Conservation (phyloP, 2,888 invertebrate genomes). For the Tipula vernalis region DNA sequence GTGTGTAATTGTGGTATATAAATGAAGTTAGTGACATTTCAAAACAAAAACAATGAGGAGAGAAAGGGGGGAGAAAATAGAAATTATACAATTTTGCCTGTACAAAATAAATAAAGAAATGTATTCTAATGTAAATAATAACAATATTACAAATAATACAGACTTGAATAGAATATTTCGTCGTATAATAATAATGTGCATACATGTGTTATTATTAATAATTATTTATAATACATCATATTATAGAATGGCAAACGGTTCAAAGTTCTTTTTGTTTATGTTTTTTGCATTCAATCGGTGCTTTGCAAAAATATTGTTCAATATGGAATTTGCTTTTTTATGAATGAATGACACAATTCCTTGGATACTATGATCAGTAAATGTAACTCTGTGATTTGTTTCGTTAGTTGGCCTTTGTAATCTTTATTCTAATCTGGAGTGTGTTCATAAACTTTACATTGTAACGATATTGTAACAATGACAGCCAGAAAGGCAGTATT, state of each 20-base stretch:
- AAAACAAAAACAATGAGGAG: not conserved
- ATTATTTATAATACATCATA: not conserved
- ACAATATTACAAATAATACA: not conserved
- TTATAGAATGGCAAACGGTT: not conserved
- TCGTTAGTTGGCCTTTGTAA: not conserved
- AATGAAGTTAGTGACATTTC: not conserved
- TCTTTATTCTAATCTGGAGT: no score
- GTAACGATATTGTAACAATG: no score
- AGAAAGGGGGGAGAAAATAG: not conserved
- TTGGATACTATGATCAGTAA: not conserved
- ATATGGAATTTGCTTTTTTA: not conserved
- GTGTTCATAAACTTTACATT: no score
- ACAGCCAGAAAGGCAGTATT: no score
- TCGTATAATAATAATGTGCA: not conserved
- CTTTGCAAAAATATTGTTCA: not conserved
- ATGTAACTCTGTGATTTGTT: not conserved
- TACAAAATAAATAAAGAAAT: not conserved
- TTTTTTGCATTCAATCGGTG: not conserved
- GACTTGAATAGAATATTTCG: not conserved
- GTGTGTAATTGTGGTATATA: not conserved
- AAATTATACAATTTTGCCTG: not conserved
- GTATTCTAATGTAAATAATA: not conserved
- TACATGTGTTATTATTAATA: not conserved
- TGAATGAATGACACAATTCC: not conserved
- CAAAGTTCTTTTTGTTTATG: not conserved